Conservation (phyloP, 1,140 invertebrate species). For the Heliconius melpomene region DNA sequence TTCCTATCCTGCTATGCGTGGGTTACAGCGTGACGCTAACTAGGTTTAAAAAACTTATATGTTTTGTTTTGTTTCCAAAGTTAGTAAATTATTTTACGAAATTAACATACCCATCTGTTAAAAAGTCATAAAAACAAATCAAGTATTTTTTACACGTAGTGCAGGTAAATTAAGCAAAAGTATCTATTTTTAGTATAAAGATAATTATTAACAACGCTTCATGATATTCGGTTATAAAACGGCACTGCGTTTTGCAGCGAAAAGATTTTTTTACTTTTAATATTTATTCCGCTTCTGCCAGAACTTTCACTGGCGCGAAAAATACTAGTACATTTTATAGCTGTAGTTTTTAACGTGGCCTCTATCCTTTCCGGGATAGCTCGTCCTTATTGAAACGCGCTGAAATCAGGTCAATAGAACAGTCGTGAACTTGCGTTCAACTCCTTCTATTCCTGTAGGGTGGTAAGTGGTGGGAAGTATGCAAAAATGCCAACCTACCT, state of each 20-base stretch:
- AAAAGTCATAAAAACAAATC: neutral
- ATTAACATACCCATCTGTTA: neutral
- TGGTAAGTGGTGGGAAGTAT: neutral
- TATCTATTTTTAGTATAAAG: neutral
- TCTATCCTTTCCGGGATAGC: constrained; percentile 12
- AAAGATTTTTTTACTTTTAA: neutral
- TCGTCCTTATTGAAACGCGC: constrained; percentile 8
- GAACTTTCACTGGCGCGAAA: constrained; percentile 9
- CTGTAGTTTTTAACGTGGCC: neutral
- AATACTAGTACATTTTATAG: constrained; percentile 8
- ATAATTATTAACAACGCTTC: neutral
- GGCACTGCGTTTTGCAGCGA: neutral
- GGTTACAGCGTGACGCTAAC: too few species aligned
- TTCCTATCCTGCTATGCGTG: too few species aligned
- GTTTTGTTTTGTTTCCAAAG: neutral
- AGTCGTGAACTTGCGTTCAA: constrained; percentile 4
- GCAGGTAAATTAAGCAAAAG: neutral
- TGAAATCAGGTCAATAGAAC: constrained; percentile 10
- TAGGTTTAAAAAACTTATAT: neutral
- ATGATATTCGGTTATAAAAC: constrained; percentile 4
- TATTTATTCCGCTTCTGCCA: constrained; percentile 2
- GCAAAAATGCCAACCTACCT: neutral
- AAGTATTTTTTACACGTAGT: neutral
- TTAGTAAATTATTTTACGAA: neutral
- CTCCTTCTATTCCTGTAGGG: neutral